These are phyloP conservation scores for Caenorhabditis sinica DNA, from an alignment of 2,888 invertebrate genomes.

Conservation along the genomic window DNA sequence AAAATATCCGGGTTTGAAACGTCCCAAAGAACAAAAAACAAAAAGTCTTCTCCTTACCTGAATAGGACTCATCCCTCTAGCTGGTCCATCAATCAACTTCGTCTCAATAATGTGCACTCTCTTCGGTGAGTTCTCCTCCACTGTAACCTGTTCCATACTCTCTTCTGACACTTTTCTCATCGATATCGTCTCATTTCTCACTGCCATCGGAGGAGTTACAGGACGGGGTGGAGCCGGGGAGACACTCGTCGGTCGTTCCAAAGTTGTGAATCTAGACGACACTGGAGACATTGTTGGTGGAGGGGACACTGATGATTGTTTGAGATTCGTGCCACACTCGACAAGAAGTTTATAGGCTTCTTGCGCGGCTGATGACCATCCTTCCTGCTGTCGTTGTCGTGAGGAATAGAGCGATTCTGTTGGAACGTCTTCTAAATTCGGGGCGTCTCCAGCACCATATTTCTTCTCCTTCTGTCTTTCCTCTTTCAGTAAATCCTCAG, in stretches of 20 bases:
- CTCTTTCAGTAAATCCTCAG: constrained; percentile 59
- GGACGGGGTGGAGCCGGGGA: constrained; percentile 67
- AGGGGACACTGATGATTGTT: constrained; percentile 68
- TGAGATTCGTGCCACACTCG: constrained; percentile 85
- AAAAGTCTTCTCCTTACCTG: too few relatives aligned
- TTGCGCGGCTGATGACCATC: constrained; percentile 86
- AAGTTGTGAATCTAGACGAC: constrained; percentile 29
- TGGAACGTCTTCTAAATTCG: constrained; percentile 28
- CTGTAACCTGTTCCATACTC: constrained; percentile 48
- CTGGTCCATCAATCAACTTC: constrained; percentile 70
- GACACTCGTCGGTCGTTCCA: constrained; percentile 42
- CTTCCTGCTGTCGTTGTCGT: constrained; percentile 37
- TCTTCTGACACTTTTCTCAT: constrained; percentile 52
- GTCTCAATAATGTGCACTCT: constrained; percentile 72
- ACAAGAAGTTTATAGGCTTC: constrained; percentile 95
- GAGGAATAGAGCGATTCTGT: constrained; percentile 28
- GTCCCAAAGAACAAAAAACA: too few relatives aligned
- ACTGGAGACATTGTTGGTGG: constrained; percentile 46
- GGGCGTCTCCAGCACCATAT: constrained; percentile 57
- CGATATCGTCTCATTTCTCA: constrained; percentile 39
- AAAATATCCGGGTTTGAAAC: too few relatives aligned
- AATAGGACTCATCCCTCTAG: constrained; percentile 63
- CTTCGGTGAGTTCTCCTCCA: constrained; percentile 68
- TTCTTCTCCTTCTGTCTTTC: constrained; percentile 61
- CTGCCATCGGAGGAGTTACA: constrained; percentile 59